phyloP scores from a whole-genome alignment of 23 tunicate genomes.

The Botrylloides violaceus region DNA sequence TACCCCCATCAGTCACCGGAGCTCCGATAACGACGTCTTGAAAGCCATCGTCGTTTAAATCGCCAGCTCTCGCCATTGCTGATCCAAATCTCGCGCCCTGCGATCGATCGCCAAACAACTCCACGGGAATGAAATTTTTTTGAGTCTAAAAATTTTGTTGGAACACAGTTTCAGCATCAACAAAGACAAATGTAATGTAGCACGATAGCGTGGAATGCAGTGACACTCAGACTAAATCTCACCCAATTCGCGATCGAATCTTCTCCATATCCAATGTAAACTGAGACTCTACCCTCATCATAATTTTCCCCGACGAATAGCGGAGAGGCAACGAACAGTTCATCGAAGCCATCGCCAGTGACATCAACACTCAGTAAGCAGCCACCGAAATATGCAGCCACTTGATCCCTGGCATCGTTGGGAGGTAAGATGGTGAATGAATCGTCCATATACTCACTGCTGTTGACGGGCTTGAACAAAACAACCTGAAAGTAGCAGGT shows the following conservation, averaged over 20 bases:
- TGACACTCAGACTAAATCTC: too few species aligned
- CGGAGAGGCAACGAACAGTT: slow-evolving; percentile 58
- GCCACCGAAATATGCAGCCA: slow-evolving; percentile 44
- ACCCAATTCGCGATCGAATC: slow-evolving; percentile 9
- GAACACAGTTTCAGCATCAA: too few species aligned
- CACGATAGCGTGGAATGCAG: too few species aligned
- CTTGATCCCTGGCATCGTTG: not conserved
- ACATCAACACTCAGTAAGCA: slow-evolving; percentile 46
- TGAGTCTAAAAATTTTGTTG: not conserved
- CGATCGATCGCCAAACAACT: slow-evolving; percentile 1
- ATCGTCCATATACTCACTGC: not conserved
- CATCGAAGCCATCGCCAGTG: slow-evolving; percentile 54
- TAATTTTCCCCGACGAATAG: slow-evolving; percentile 41
- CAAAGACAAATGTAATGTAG: too few species aligned
- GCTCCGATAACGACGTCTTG: slow-evolving; percentile 80
- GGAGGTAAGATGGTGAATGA: not conserved
- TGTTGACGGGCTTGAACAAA: slow-evolving; percentile 17
- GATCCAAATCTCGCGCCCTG: slow-evolving; percentile 41
- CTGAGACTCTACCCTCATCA: slow-evolving; percentile 70
- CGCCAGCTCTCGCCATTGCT: slow-evolving; percentile 68
- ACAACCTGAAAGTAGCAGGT: slow-evolving; percentile 34
- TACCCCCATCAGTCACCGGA: slow-evolving; percentile 40
- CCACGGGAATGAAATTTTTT: not conserved
- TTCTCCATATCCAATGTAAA: slow-evolving; percentile 13
- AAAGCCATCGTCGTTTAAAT: slow-evolving; percentile 55